Evolutionary conservation across 2,797 vertebrate species (phyloP).

Genomic region (Halcyon smyrnensis): DNA sequence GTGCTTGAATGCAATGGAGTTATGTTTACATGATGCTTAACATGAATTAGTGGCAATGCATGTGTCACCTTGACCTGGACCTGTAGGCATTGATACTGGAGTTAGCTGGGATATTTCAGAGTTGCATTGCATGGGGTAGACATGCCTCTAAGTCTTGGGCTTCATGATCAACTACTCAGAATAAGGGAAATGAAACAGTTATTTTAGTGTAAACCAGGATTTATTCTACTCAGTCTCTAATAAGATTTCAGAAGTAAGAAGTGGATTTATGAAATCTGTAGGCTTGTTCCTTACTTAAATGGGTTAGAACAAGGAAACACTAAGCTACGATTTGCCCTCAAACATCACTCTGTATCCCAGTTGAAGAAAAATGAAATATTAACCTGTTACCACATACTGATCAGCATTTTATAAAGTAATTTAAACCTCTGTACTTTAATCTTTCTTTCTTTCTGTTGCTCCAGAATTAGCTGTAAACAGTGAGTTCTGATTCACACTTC

Average conservation of each 20-base stretch:
- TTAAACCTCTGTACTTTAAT: not conserved
- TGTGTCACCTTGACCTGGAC: not conserved
- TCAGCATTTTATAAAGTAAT: not conserved
- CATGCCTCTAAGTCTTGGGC: not conserved
- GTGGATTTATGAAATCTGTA: slow-evolving; percentile 34
- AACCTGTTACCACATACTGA: not conserved
- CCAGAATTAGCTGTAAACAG: not conserved
- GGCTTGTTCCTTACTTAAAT: not conserved
- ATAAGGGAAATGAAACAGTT: not conserved
- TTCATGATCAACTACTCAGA: not conserved
- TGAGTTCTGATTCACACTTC: not conserved
- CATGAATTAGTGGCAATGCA: not conserved
- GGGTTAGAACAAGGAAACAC: not conserved
- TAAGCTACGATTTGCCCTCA: not conserved
- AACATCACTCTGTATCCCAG: not conserved
- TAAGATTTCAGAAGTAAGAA: slow-evolving; percentile 40
- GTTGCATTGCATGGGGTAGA: not conserved
- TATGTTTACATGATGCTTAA: not conserved
- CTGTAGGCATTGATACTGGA: not conserved
- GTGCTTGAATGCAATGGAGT: not conserved
- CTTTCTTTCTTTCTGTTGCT: not conserved
- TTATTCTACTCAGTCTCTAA: slow-evolving; percentile 32
- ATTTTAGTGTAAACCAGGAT: slow-evolving; percentile 17
- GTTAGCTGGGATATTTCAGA: not conserved
- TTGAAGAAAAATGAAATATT: not conserved